These are phyloP conservation scores for Gallinago jamesoni DNA, from an alignment of 2,113 vertebrate genomes.

Conservation along the genomic window DNA sequence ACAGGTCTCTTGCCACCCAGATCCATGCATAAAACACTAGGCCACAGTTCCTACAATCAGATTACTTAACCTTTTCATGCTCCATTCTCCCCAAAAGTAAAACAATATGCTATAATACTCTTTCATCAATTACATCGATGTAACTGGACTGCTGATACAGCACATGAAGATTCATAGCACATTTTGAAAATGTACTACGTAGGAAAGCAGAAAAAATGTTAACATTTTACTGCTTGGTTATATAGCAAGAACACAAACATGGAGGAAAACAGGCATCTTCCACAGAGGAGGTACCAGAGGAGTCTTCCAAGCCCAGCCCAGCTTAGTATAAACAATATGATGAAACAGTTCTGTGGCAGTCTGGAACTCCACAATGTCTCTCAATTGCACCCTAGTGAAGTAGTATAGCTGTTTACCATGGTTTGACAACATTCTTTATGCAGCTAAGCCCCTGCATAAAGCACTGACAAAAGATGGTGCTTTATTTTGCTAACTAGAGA, in stretches of 20 bases:
- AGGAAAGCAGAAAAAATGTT: background rate
- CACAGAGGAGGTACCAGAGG: background rate
- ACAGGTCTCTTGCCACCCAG: background rate
- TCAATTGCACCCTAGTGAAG: background rate
- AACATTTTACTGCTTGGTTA: background rate
- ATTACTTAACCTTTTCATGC: background rate
- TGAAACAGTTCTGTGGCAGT: background rate
- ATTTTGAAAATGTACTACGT: background rate
- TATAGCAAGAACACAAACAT: background rate
- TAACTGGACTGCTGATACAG: background rate
- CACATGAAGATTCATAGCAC: background rate
- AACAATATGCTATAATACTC: background rate
- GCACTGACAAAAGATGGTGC: background rate
- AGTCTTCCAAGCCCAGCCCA: background rate
- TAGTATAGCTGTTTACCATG: background rate
- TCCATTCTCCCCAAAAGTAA: background rate
- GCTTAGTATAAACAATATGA: accelerated
- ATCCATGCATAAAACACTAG: background rate
- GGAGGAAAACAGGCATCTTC: background rate
- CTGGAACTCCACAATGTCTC: background rate
- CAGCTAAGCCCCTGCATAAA: background rate
- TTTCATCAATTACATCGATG: background rate
- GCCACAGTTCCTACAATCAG: background rate
- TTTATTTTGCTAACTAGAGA: background rate
- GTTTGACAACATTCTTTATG: background rate